A percentile compares a stretch with the other conserved stretches of the same genome.
Evolutionary conservation across 1,140 invertebrate genomes (phyloP).

Genomic region (Drosophila sp.): DNA sequence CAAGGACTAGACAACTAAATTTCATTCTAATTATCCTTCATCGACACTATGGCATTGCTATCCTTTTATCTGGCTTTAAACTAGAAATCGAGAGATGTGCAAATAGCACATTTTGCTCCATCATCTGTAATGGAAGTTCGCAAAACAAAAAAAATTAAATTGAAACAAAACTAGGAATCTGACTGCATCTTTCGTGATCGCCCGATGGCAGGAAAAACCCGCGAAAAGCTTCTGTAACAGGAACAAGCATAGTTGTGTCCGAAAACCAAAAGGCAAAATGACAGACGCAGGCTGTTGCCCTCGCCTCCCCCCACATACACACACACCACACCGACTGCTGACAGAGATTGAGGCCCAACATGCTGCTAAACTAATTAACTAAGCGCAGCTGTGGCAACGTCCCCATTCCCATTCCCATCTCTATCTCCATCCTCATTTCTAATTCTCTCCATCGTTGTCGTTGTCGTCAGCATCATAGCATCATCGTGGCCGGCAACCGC

Average conservation of each 20-base stretch:
- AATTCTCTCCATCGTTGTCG: constrained; percentile 5
- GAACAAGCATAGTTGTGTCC: constrained; percentile 19
- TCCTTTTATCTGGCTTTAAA: background rate
- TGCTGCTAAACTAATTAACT: constrained; percentile 80
- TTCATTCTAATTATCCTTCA: background rate
- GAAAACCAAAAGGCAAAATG: constrained; percentile 54
- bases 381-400: constrained; percentile 63
- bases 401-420: constrained; percentile 3
- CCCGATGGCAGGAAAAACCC: constrained; percentile 66
- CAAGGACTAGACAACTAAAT: background rate
- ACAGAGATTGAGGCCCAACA: constrained; percentile 30
- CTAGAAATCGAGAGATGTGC: background rate
- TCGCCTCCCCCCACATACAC: constrained; percentile 1
- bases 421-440: background rate
- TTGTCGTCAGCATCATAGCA: constrained; percentile 1
- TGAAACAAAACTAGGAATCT: constrained; percentile 3
- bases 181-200: constrained; percentile 46
- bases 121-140: constrained; percentile 66
- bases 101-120: constrained; percentile 29
- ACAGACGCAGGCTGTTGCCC: constrained; percentile 28
- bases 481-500: constrained; percentile 21
- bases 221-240: constrained; percentile 33
- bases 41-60: background rate
- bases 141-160: constrained; percentile 14
- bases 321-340: constrained; percentile 23